A percentile compares a stretch with the other conserved stretches of the same genome.
phyloP scores from a whole-genome alignment of 2,113 vertebrate species.

The Tyto alba region DNA sequence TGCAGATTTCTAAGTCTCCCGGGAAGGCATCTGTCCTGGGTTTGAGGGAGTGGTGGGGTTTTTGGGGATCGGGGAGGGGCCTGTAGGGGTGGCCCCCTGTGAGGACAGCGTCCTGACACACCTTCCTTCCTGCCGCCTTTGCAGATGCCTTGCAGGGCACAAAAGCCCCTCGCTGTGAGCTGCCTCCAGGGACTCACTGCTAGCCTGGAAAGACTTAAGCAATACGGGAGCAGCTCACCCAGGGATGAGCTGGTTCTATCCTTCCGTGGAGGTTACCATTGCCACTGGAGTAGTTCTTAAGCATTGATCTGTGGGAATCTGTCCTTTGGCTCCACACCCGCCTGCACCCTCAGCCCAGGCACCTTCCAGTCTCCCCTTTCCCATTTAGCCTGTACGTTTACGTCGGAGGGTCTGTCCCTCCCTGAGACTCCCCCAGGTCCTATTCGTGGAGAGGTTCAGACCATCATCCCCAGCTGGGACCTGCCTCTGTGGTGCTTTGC shows the following conservation, averaged over 20 bases:
- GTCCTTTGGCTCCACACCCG: not conserved
- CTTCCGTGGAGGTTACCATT: rapidly evolving
- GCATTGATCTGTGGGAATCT: too few relatives aligned
- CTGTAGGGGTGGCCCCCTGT: too few relatives aligned
- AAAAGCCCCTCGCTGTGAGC: rapidly evolving
- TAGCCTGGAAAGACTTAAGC: not conserved
- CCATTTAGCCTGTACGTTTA: not conserved
- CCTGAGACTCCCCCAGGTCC: not conserved
- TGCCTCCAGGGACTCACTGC: not conserved
- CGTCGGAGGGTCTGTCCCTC: not conserved
- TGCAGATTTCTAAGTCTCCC: not conserved
- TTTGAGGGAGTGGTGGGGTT: too few relatives aligned
- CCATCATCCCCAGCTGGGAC: not conserved
- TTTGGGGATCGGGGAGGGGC: too few relatives aligned
- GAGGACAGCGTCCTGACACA: rapidly evolving
- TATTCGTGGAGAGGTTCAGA: not conserved
- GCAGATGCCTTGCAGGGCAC: not conserved
- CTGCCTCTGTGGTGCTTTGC: not conserved
- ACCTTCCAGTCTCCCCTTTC: not conserved
- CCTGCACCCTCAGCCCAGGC: not conserved
- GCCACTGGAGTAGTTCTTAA: not conserved
- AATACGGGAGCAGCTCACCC: not conserved
- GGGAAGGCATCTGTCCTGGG: too few relatives aligned
- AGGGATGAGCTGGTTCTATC: not conserved
- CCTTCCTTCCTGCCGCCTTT: not conserved